phyloP scores from a whole-genome alignment of 64 coral and sea anemone genomes.

The Actinia equina region DNA sequence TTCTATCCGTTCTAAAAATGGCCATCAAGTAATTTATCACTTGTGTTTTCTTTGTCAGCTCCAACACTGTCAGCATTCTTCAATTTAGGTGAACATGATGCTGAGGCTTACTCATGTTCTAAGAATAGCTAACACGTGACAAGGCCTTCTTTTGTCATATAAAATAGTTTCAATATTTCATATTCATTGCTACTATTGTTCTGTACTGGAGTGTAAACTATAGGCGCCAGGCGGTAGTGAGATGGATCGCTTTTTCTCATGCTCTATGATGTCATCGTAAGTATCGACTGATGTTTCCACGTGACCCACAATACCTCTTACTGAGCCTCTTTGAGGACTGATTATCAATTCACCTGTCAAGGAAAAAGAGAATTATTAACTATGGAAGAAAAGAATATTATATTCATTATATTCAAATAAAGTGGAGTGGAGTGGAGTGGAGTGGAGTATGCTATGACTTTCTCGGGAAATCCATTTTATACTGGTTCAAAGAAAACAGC shows the following conservation, averaged over 20 bases:
- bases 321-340: constrained; percentile 71
- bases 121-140: not conserved
- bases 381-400: not conserved
- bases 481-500: not conserved
- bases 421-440: too few species aligned
- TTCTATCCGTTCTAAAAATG: not conserved
- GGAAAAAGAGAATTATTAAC: not conserved
- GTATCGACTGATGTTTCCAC: constrained; percentile 83
- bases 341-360: constrained; percentile 81
- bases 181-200: not conserved
- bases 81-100: too few species aligned
- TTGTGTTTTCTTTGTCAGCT: not conserved
- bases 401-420: too few species aligned
- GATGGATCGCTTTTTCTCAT: constrained; percentile 24
- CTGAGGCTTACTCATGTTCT: not conserved
- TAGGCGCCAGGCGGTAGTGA: constrained; percentile 8
- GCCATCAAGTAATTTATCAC: not conserved
- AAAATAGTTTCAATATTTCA: not conserved
- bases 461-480: too few species aligned
- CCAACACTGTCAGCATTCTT: not conserved
- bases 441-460: too few species aligned
- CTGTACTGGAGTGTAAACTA: not conserved
- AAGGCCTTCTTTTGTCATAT: too few species aligned
- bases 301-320: constrained; percentile 91
- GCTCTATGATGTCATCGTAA: constrained; percentile 72